Evolutionary conservation across 2,797 vertebrate genomes (phyloP).

Genomic region (Acanthornis magna): DNA sequence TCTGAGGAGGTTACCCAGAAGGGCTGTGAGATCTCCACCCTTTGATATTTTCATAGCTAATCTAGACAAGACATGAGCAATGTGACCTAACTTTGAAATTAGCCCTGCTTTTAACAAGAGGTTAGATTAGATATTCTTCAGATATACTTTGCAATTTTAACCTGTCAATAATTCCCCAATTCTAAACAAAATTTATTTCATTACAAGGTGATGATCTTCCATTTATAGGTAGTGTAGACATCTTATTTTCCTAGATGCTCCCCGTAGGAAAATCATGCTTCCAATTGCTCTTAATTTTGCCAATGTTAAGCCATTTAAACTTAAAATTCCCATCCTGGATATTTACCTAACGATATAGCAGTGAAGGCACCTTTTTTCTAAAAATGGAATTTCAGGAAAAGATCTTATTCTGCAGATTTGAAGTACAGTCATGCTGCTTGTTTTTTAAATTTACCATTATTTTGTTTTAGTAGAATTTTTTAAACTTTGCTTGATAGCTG

Average conservation of each 20-base stretch:
- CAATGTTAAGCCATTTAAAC: background rate
- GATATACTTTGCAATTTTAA: background rate
- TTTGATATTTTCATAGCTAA: background rate
- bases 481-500: background rate
- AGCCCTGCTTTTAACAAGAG: background rate
- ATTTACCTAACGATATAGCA: background rate
- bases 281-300: background rate
- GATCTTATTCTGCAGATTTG: background rate
- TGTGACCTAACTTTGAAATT: background rate
- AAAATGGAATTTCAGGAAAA: background rate
- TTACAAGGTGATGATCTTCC: background rate
- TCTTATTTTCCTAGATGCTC: background rate
- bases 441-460: background rate
- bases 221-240: background rate
- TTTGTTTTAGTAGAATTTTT: background rate
- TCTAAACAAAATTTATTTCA: background rate
- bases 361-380: fast-evolving
- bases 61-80: background rate
- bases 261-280: background rate
- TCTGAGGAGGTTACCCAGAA: background rate
- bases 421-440: background rate
- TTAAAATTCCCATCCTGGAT: background rate
- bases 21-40: background rate
- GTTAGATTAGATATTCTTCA: background rate
- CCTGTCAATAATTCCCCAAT: background rate